These are phyloP conservation scores for Penelope pileata DNA, from an alignment of 2,113 vertebrate genomes.

Conservation along the genomic window DNA sequence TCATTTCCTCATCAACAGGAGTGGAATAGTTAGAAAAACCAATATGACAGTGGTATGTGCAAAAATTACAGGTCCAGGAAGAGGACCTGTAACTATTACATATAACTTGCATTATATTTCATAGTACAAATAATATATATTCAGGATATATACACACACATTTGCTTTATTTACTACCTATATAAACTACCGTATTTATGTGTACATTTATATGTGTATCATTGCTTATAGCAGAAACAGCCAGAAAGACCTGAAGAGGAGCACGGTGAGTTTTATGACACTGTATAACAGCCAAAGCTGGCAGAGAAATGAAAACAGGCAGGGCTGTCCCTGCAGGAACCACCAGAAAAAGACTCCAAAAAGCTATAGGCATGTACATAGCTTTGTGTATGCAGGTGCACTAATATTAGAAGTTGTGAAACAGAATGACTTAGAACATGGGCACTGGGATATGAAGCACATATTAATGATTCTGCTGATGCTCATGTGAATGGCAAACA, in stretches of 20 bases:
- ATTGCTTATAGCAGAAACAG: neutral
- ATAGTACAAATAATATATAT: neutral
- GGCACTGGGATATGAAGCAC: neutral
- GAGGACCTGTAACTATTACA: neutral
- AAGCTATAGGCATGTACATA: accelerated
- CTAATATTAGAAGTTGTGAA: neutral
- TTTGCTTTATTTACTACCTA: neutral
- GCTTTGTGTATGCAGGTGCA: too few relatives aligned
- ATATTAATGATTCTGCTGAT: neutral
- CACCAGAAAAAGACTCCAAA: neutral
- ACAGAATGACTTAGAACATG: neutral
- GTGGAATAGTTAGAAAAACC: neutral
- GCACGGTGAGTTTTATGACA: neutral
- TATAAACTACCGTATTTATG: too few relatives aligned
- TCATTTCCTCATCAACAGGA: neutral
- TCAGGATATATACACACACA: neutral
- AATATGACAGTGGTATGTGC: neutral
- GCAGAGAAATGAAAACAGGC: neutral
- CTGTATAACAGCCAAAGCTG: neutral
- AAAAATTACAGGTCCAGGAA: neutral
- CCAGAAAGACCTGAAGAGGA: neutral
- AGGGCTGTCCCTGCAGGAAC: neutral
- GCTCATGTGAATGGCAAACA: neutral
- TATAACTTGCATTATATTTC: neutral
- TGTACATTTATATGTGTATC: accelerated